Base-by-base conservation (phyloP, 2,888 invertebrate genomes). In the Macrophya annulata region DNA sequence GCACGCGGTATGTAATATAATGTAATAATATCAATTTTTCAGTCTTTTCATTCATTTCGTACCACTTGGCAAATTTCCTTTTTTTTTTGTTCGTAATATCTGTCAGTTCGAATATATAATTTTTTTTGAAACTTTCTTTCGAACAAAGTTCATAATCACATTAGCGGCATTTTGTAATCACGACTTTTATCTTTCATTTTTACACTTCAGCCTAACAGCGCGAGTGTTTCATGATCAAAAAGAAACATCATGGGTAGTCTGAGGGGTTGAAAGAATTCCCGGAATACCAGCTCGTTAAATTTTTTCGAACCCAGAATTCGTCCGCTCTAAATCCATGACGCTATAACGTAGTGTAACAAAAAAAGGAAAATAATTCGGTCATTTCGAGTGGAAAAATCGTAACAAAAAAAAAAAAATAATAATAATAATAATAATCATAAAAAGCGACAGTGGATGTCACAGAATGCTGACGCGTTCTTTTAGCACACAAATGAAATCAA, bases 201-300 rank as follows among this genome's bases (percentile, higher is more conserved):
- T 31, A 25, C 12, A 62, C 62, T 25, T 62, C 62, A 25, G 12
- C 25, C 62, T 62, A 31, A 25, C 21, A 62, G 21, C 62, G 62
- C 62, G 62, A 62, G 62, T 25, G 62, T 31, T 62, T 62, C 62
- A 62, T 62, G 62, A 62, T 62, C 25, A 62, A 62, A 62, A 62
- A 62, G n/a, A 55, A 55, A 51, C 8, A 55, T 55, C 55, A 55
- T 55, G n/a, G 55, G 55, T 55, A 55, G 55, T n/a, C 55, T 55
- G n/a, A 37, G 68, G 68, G 68, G 68, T 17, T 68, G 37, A 6
- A 37, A 62, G n/a, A 62, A 25, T 62, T 25, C 62, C 62, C 55
- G 55, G n/a, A 55, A 55, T 55, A 55, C n/a, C n/a, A 55, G 55
- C 15, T 68, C 25, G 68, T 62, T 12, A 10, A 12, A 62, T 62